These are phyloP conservation scores for Trissolcus brochymenae DNA, from an alignment of 2,888 invertebrate genomes.

Conservation along the genomic window DNA sequence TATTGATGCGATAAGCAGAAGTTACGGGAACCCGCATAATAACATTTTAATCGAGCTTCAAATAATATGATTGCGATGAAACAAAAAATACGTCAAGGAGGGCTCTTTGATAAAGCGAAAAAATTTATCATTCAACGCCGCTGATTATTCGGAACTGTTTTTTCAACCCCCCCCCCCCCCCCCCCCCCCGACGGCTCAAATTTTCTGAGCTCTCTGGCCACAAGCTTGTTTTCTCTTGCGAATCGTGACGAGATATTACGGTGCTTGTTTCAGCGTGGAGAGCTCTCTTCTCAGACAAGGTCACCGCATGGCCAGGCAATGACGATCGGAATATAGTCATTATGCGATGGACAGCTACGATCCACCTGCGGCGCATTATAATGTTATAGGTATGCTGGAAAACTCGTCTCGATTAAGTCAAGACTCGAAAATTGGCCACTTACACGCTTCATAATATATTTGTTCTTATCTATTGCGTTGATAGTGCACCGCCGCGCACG, in stretches of 20 bases:
- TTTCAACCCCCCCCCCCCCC: too few species aligned
- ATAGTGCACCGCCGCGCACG: conserved; percentile 21
- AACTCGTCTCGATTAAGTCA: conserved; percentile 50
- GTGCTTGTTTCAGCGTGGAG: conserved; percentile 45
- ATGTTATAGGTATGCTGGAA: conserved; percentile 46
- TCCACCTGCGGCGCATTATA: conserved; percentile 58
- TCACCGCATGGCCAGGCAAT: conserved; percentile 55
- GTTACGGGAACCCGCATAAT: conserved; percentile 35
- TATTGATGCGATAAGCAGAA: conserved; percentile 21
- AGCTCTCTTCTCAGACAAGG: conserved; percentile 57
- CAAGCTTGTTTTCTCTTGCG: conserved; percentile 50
- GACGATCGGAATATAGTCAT: conserved; percentile 61
- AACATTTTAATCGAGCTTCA: conserved; percentile 30
- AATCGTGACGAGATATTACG: conserved; percentile 56
- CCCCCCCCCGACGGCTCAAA: conserved; percentile 22
- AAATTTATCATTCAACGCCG: conserved; percentile 29
- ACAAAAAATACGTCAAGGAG: conserved; percentile 3
- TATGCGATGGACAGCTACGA: conserved; percentile 58
- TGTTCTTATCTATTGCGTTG: conserved; percentile 35
- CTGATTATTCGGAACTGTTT: conserved; percentile 42
- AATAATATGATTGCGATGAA: conserved; percentile 17
- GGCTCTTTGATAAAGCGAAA: not conserved
- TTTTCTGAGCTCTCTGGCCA: conserved; percentile 36
- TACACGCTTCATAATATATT: conserved; percentile 53
- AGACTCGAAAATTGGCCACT: conserved; percentile 51